A percentile compares a stretch with the other conserved stretches of the same genome.
Evolutionary conservation across 1,140 invertebrate genomes (phyloP).

Genomic region (Drosophila ficusphila): DNA sequence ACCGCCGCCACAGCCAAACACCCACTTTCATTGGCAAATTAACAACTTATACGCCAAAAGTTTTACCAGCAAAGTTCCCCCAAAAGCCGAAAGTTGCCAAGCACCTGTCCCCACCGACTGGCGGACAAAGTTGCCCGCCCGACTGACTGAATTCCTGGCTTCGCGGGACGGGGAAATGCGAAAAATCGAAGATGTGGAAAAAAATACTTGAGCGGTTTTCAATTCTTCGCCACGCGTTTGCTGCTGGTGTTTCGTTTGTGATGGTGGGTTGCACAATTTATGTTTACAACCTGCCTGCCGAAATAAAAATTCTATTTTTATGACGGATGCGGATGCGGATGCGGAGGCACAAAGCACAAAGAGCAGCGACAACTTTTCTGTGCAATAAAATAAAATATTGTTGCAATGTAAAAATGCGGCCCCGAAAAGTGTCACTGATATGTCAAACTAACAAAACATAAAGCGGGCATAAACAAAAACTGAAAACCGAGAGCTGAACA

Average conservation of each 20-base stretch:
- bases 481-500: no score
- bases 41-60: constrained; percentile 78
- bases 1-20: constrained; percentile 59
- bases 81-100: constrained; percentile 49
- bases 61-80: constrained; percentile 61
- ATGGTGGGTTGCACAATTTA: constrained; percentile 54
- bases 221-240: constrained; percentile 60
- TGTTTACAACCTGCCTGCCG: constrained; percentile 67
- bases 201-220: constrained; percentile 63
- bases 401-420: constrained; percentile 53
- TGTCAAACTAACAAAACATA: constrained; percentile 80
- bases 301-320: constrained; percentile 78
- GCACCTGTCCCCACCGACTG: constrained; percentile 59
- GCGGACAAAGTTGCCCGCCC: constrained; percentile 61
- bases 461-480: constrained; percentile 69
- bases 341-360: constrained; percentile 2
- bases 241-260: constrained; percentile 25
- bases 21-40: constrained; percentile 76
- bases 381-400: constrained; percentile 81
- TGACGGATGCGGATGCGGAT: constrained; percentile 24
- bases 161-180: constrained; percentile 11
- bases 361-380: constrained; percentile 34
- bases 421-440: constrained; percentile 74
- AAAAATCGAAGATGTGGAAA: constrained; percentile 30
- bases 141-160: background rate